Evolutionary conservation across 2,113 vertebrate species (phyloP).

Genomic region (Orthonyx spaldingii): DNA sequence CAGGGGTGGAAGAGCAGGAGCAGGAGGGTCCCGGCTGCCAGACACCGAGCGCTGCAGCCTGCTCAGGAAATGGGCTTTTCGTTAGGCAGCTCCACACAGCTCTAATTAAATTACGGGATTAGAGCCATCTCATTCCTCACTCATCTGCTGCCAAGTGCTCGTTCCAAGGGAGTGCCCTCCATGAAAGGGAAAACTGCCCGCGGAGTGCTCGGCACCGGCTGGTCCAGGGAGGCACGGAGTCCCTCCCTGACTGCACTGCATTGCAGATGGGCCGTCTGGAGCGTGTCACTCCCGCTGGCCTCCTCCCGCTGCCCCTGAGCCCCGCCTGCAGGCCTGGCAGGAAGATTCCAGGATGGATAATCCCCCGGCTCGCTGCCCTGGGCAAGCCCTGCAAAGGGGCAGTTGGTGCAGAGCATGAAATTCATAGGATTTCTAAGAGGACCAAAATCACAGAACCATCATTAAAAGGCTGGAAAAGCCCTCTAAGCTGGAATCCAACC

Average conservation of each 20-base stretch:
- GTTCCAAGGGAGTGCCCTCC: constrained; percentile 52
- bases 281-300: fast-evolving
- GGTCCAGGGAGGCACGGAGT: not conserved
- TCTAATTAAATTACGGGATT: constrained; percentile 59
- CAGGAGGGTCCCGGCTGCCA: not conserved
- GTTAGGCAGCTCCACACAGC: not conserved
- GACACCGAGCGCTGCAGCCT: not conserved
- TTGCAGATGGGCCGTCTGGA: not conserved
- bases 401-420: not conserved
- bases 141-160: constrained; percentile 29
- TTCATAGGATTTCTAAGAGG: not conserved
- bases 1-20: not conserved
- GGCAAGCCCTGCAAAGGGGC: not conserved
- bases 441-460: not conserved
- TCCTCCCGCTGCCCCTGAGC: not conserved
- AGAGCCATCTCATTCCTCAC: constrained; percentile 45
- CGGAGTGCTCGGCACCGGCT: not conserved
- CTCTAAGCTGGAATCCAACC: not conserved
- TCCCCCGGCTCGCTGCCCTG: not conserved
- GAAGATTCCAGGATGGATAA: not conserved
- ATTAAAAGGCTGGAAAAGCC: not conserved
- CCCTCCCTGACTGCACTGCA: not conserved
- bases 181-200: not conserved
- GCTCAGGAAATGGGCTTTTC: not conserved
- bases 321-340: not conserved